phyloP scores from a whole-genome alignment of 1,140 invertebrate species.

The Zaprionus vittiger region DNA sequence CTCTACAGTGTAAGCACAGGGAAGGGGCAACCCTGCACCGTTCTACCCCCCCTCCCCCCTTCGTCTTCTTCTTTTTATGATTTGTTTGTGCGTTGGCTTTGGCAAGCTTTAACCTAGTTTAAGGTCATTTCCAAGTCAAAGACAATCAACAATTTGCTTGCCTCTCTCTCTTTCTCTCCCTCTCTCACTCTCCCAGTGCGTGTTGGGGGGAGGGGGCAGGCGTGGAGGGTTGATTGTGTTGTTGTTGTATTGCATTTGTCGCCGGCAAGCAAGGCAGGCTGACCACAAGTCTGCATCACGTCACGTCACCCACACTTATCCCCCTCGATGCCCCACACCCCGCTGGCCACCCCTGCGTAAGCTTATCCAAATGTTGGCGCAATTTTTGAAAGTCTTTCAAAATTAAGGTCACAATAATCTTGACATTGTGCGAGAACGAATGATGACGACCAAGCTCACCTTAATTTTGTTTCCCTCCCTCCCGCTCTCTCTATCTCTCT shows the following conservation, averaged over 20 bases:
- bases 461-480: background rate
- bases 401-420: conserved; percentile 75
- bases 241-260: conserved; percentile 13
- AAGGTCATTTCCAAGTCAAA: conserved; percentile 80
- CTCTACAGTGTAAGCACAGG: conserved; percentile 33
- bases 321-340: background rate
- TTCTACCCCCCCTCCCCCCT: background rate
- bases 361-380: conserved; percentile 30
- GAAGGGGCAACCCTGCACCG: no score
- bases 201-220: background rate
- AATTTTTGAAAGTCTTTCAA: conserved; percentile 48
- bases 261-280: background rate
- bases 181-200: no score
- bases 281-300: background rate
- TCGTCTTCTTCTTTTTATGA: background rate
- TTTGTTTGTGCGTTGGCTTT: conserved; percentile 45
- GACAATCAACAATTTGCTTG: conserved; percentile 61
- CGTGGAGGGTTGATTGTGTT: background rate
- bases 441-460: conserved; percentile 19
- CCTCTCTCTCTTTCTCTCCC: background rate
- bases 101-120: conserved; percentile 79
- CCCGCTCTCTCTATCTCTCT: background rate
- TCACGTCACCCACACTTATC: background rate
- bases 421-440: conserved; percentile 68
- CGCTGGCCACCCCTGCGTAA: background rate